A percentile compares a stretch with the other conserved stretches of the same genome.
Conservation (phyloP, 92 coral and sea anemone genomes). For the Pocillopora grandis region DNA sequence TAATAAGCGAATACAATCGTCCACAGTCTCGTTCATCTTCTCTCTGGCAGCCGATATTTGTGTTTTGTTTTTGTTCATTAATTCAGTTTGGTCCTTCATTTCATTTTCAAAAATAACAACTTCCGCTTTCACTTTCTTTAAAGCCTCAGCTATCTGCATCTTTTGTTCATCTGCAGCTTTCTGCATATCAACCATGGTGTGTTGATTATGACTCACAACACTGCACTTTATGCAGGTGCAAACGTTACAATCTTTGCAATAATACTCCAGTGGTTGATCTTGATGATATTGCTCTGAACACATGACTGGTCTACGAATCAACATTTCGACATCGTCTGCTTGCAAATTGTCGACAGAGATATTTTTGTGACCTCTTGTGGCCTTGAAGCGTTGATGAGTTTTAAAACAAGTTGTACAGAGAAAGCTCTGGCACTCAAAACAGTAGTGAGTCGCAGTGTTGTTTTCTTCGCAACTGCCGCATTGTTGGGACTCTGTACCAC, state of each 20-base stretch:
- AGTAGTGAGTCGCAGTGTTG: slow-evolving; percentile 3
- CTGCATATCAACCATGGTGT: neutral
- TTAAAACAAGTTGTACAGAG: neutral
- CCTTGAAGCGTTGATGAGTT: slow-evolving; percentile 14
- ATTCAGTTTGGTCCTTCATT: neutral
- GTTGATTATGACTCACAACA: slow-evolving; percentile 13
- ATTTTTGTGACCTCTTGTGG: too few relatives aligned
- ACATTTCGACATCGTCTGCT: slow-evolving; percentile 21
- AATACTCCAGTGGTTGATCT: slow-evolving; percentile 5
- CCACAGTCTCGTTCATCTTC: neutral
- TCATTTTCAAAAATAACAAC: too few relatives aligned
- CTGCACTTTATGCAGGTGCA: slow-evolving; percentile 11
- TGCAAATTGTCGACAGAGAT: neutral
- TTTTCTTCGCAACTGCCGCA: slow-evolving; percentile 25
- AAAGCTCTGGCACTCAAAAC: slow-evolving; percentile 3
- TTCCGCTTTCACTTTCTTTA: neutral
- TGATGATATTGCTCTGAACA: slow-evolving; percentile 9
- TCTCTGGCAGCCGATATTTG: neutral
- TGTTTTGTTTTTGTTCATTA: neutral
- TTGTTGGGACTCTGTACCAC: neutral
- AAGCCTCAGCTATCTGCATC: neutral
- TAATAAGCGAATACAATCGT: neutral
- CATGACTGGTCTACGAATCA: slow-evolving; percentile 25
- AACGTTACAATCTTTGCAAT: slow-evolving; percentile 21
- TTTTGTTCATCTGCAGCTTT: slow-evolving; percentile 5